Base-by-base conservation (phyloP, 2,113 vertebrate genomes). In the Oreochromis tanganicae region DNA sequence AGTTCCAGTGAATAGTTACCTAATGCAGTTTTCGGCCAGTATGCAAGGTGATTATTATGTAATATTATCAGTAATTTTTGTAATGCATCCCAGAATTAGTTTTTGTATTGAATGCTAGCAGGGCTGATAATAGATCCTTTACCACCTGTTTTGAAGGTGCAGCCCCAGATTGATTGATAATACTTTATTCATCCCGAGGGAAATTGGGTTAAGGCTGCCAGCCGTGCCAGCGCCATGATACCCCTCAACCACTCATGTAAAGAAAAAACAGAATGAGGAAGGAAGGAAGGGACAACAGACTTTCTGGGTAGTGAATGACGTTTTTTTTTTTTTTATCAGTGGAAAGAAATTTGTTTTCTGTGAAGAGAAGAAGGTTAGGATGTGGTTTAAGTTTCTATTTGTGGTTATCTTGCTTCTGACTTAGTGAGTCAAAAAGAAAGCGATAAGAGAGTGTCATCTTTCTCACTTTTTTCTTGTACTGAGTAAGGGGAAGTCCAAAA, bases 401-500 rank as follows among this genome's bases (percentile, higher is more conserved):
- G 21, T n/a, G 17, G 81, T 61, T 85, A 55, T n/a, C 5, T 27
- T 68, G n/a, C 16, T 16, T 21, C 5, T 29, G 3, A 80, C 16
- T 78, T 2, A 43, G 13, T 80, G 75, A 89, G 80, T 66, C 12
- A 32, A 21, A 19, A 13, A 56, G 10, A 82, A 52, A 38, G 3
- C 21, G 13, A 73, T 46, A 16, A 29, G 13, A 80, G 6, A 19
- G 27, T 46, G 29, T 81, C n/a, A 61, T 19, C 41, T 80, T 11
- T 87, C 46, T 90, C 21, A 34, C 52, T 56, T 86, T 38, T 16
- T 54, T 13, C 5, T 71, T 59, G 38, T 61, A 75, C 24, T 2
- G 7, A 21, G 83, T 29, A 3, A 34, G 90, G 91, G 88, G 81
- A 93, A 93, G 32, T 88, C 75, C 90, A 82, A 78, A 84, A 52